Conservation (phyloP, 2,797 vertebrate species). For the Hyperoplus immaculatus region DNA sequence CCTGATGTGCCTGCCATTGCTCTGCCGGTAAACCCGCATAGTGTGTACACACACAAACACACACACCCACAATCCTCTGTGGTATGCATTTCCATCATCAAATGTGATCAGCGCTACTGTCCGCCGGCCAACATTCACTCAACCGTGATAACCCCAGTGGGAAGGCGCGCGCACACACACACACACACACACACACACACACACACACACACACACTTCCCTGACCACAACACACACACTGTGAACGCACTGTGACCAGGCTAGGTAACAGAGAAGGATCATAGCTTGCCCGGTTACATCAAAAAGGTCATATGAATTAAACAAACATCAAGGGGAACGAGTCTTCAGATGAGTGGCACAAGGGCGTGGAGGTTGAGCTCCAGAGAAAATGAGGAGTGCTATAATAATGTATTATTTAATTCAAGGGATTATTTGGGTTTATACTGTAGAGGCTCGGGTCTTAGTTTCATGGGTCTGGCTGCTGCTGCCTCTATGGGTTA, state of each 20-base stretch:
- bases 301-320: slow-evolving; percentile 76
- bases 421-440: slow-evolving; percentile 29
- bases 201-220: slow-evolving; percentile 28
- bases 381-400: slow-evolving; percentile 23
- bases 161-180: slow-evolving; percentile 17
- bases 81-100: slow-evolving; percentile 73
- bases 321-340: slow-evolving; percentile 64
- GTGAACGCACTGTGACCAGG: slow-evolving; percentile 8
- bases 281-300: slow-evolving; percentile 55
- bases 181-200: slow-evolving; percentile 16
- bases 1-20: slow-evolving; percentile 15
- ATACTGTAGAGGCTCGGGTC: slow-evolving; percentile 16
- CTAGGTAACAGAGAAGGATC: slow-evolving; percentile 37
- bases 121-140: slow-evolving; percentile 66
- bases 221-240: background rate
- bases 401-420: slow-evolving; percentile 37
- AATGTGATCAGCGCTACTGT: slow-evolving; percentile 65
- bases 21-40: slow-evolving; percentile 7
- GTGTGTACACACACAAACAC: slow-evolving; percentile 22
- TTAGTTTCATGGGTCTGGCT: slow-evolving; percentile 14
- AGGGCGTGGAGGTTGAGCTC: slow-evolving; percentile 36
- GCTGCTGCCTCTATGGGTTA: slow-evolving; percentile 17
- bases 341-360: slow-evolving; percentile 36
- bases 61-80: slow-evolving; percentile 48
- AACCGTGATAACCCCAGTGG: slow-evolving; percentile 52